phyloP scores from a whole-genome alignment of 2,888 invertebrate genomes.

The Dasypogon diadema region DNA sequence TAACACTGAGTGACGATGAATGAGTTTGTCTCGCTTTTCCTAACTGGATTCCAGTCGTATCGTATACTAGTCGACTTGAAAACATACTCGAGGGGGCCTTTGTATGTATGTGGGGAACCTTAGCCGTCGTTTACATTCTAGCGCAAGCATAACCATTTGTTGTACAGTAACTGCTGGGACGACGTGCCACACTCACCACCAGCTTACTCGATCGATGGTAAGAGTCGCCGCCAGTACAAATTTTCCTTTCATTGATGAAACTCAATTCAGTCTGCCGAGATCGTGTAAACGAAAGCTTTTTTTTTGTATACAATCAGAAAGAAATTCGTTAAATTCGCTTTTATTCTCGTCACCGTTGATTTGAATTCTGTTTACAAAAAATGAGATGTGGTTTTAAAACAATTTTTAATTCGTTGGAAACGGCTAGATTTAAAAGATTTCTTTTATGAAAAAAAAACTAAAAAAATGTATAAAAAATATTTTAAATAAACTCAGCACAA shows the following conservation, averaged over 20 bases:
- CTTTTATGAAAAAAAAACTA: not conserved
- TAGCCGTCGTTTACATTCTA: slow-evolving; percentile 8
- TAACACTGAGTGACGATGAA: not conserved
- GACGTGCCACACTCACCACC: slow-evolving; percentile 23
- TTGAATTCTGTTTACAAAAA: slow-evolving; percentile 5
- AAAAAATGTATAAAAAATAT: not conserved
- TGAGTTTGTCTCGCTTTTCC: not conserved
- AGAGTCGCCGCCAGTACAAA: slow-evolving; percentile 57
- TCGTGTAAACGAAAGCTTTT: slow-evolving; percentile 42
- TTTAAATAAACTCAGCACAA: not conserved
- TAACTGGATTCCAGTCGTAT: not conserved
- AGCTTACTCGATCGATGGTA: slow-evolving; percentile 45
- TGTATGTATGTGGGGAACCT: not conserved
- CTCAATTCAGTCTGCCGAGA: slow-evolving; percentile 55
- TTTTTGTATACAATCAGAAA: slow-evolving; percentile 11
- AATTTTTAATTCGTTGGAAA: too few relatives aligned
- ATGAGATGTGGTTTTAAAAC: slow-evolving; percentile 1
- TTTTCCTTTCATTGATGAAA: slow-evolving; percentile 59
- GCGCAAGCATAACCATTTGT: slow-evolving; percentile 13
- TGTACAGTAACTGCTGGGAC: not conserved
- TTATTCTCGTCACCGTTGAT: slow-evolving; percentile 14
- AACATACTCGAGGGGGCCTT: too few relatives aligned
- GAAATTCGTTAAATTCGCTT: slow-evolving; percentile 27
- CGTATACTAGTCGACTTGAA: not conserved
- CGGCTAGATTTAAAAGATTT: too few relatives aligned